Percentiles rank a stretch among this genome's conserved stretches.
Conservation (phyloP, 2,888 invertebrate species). For the Patella ulyssiponensis region DNA sequence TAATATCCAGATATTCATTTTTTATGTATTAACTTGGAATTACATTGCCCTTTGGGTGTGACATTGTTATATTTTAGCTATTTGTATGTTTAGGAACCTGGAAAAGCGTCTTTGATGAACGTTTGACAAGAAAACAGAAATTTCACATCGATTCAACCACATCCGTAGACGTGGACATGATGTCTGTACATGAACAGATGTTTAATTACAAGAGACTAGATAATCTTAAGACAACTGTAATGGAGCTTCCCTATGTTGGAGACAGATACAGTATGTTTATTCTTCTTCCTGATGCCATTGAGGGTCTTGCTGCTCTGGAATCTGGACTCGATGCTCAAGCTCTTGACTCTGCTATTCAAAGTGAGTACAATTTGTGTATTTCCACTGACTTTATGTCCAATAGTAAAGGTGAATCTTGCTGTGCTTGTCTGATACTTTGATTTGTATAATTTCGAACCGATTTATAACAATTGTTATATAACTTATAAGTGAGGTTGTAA, state of each 20-base stretch:
- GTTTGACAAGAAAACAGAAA: slow-evolving; percentile 7
- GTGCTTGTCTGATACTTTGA: too few species aligned
- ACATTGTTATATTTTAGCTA: too few species aligned
- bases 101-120: background rate
- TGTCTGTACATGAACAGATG: slow-evolving; percentile 3
- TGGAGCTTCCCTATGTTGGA: slow-evolving; percentile 73
- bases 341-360: background rate
- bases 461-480: too few species aligned
- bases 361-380: background rate
- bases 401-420: background rate
- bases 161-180: slow-evolving; percentile 11
- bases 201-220: background rate
- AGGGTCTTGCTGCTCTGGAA: slow-evolving; percentile 10
- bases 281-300: slow-evolving; percentile 73
- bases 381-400: background rate
- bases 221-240: slow-evolving; percentile 39
- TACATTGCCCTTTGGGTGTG: too few species aligned
- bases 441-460: too few species aligned
- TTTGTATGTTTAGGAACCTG: slow-evolving; percentile 75
- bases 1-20: too few species aligned
- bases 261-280: slow-evolving; percentile 29
- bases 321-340: background rate
- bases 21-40: too few species aligned
- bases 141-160: background rate
- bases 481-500: too few species aligned